These are phyloP conservation scores for Penaeus japonicus DNA, from an alignment of 1,140 invertebrate species.

Conservation along the genomic window DNA sequence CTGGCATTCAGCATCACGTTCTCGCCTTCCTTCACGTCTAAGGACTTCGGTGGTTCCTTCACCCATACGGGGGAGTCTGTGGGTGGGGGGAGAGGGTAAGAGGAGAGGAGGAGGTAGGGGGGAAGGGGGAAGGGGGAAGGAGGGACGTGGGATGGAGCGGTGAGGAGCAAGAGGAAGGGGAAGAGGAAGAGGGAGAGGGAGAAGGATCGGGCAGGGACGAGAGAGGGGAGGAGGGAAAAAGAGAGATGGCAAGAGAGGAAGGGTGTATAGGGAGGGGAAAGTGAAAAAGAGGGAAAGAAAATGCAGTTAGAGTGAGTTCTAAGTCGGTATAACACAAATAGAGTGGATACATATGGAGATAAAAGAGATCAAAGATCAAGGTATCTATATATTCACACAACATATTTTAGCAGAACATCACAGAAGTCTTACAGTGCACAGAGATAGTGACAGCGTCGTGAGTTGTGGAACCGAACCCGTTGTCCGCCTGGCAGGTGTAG, in stretches of 20 bases:
- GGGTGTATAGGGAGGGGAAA: neutral
- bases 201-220: neutral
- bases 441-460: slow-evolving; percentile 87
- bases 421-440: slow-evolving; percentile 82
- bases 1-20: slow-evolving; percentile 79
- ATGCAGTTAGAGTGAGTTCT: neutral
- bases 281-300: neutral
- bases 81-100: neutral
- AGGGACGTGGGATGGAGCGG: neutral
- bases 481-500: slow-evolving; percentile 92
- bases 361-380: too few relatives aligned
- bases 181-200: neutral
- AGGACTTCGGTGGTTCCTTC: slow-evolving; percentile 61
- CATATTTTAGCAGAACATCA: too few relatives aligned
- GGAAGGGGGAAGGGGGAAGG: neutral
- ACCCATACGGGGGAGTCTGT: slow-evolving; percentile 32
- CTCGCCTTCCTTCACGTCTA: slow-evolving; percentile 83
- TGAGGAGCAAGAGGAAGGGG: neutral
- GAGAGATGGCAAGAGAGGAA: neutral
- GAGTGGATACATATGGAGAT: neutral
- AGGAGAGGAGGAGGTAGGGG: neutral
- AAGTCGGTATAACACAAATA: neutral
- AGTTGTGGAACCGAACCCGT: slow-evolving; percentile 72
- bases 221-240: neutral
- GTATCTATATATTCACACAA: neutral